Percentiles rank a stretch among this genome's conserved stretches.
phyloP scores from a whole-genome alignment of 2,797 vertebrate genomes.

The Myotis daubentonii region DNA sequence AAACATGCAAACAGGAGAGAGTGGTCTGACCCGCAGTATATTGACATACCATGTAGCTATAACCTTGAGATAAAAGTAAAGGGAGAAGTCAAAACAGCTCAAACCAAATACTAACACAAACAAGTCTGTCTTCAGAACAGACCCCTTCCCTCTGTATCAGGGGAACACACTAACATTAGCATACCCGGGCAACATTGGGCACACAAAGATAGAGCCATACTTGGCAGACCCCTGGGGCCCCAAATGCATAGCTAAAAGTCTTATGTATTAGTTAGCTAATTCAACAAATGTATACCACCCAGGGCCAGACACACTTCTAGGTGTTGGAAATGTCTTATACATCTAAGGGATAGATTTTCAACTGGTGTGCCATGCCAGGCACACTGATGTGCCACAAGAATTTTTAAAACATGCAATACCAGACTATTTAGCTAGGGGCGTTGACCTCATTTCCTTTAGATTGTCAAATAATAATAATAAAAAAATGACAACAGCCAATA shows the following conservation, averaged over 20 bases:
- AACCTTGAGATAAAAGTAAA: slow-evolving; percentile 74
- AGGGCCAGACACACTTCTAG: not conserved
- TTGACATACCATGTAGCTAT: slow-evolving; percentile 57
- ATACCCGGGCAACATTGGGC: fast-evolving
- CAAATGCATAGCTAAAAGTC: not conserved
- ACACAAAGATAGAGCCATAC: too few relatives aligned
- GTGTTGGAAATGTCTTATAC: not conserved
- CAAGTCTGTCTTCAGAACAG: not conserved
- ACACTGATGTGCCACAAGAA: not conserved
- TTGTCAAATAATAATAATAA: not conserved
- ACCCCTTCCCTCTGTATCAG: not conserved
- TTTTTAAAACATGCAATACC: not conserved
- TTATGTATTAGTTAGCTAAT: not conserved
- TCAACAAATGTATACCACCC: not conserved
- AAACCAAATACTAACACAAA: slow-evolving; percentile 54
- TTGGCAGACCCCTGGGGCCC: not conserved
- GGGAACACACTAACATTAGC: not conserved
- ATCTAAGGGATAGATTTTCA: not conserved
- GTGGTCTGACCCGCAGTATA: slow-evolving; percentile 69
- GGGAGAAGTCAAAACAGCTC: slow-evolving; percentile 65
- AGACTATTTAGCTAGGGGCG: not conserved
- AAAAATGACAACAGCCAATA: not conserved
- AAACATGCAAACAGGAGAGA: slow-evolving; percentile 68
- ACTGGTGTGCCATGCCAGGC: not conserved
- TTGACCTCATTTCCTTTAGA: not conserved